Conservation (phyloP, 2,113 vertebrate species). For the Herpailurus yagouaroundi region DNA sequence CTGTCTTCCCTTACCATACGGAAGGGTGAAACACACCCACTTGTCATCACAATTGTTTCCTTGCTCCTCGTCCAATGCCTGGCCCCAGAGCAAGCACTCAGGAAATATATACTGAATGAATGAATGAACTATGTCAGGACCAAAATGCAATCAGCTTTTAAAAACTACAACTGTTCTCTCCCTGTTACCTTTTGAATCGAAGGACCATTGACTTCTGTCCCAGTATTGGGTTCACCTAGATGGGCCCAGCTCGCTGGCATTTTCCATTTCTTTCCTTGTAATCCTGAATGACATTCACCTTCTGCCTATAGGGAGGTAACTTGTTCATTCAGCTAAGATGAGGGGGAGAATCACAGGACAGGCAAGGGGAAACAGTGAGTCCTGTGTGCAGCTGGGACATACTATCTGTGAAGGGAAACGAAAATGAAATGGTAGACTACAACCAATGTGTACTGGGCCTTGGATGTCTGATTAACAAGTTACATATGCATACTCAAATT, state of each 20-base stretch:
- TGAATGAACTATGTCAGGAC: neutral
- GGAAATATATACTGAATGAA: neutral
- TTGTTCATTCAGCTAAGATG: neutral
- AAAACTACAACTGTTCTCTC: neutral
- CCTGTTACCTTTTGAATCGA: constrained; percentile 21
- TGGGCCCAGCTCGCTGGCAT: neutral
- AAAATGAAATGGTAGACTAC: neutral
- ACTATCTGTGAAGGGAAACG: neutral
- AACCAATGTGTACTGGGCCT: neutral
- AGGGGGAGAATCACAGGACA: neutral
- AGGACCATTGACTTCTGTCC: neutral
- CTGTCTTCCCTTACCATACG: neutral
- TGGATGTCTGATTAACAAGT: neutral
- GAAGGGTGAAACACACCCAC: neutral
- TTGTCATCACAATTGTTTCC: neutral
- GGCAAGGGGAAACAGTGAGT: neutral
- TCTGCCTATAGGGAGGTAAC: neutral
- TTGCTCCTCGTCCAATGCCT: neutral
- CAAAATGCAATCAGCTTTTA: neutral
- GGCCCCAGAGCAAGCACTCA: neutral
- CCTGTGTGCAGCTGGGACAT: neutral
- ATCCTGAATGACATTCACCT: neutral
- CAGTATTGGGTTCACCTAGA: neutral
- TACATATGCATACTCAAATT: neutral
- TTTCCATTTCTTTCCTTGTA: neutral